Base-by-base conservation (phyloP, 2,113 vertebrate genomes). In the Tachysurus fulvidraco region DNA sequence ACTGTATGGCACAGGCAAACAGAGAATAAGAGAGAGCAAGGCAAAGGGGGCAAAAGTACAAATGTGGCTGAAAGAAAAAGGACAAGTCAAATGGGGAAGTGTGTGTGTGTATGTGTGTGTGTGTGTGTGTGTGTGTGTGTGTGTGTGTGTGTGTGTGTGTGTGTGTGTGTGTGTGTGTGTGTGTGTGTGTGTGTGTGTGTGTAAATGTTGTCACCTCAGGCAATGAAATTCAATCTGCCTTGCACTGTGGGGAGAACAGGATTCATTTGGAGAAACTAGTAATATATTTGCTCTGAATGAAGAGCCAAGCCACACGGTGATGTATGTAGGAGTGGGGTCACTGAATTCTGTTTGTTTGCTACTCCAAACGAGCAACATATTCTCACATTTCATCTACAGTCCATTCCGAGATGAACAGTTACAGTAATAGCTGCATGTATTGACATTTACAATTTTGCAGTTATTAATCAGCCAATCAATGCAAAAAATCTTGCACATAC, bases 171-270 rank as follows among this genome's bases (percentile, higher is more conserved):
- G 65, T 69, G 62, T 59, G 67, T 69, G 54, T 73, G 76, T 64
- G 64, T 50, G 60, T 57, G 19, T 28, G 81, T 65, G 36, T 30
- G 50, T 69, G 41, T 25, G 81, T 78, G 82, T 67, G 69, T 78
- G 36, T 79, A 41, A 17, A 65, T 55, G 76, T 77, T 76, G 64
- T 54, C 74, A 90, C 89, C 84, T 59, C 52, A 59, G 81, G 82
- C 87, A 59, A 54, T 85, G 82, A 55, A 86, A 90, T 86, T 81
- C 87, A 85, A 84, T 90, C 85, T 84, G 81, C 64, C 81, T 23
- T 74, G 74, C 81, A 67, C 52, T 62, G 62, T 77, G 83, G 52
- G 67, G 54, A n/a, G 10, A 81, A 50, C 77, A 64, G 82, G 44
- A 73, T 86, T 86, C 71, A 85, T 89, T 67, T 74, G 78, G 5